phyloP scores from a whole-genome alignment of 2,113 vertebrate genomes.

The Vulpes ferrilata region DNA sequence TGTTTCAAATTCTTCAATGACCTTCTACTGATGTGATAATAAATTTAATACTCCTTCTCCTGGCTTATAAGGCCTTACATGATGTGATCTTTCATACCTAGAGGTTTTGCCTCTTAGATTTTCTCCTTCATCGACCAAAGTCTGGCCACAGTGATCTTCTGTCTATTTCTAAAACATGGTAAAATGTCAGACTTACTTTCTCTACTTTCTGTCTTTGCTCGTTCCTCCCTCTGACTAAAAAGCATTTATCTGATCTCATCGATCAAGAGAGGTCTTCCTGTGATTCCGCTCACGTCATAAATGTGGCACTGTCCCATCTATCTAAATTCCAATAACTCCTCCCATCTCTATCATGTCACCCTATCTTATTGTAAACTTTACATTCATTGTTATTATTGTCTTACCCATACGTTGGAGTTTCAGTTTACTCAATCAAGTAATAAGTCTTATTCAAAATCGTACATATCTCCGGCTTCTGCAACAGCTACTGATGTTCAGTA shows the following conservation, averaged over 20 bases:
- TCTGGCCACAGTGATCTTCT: background rate
- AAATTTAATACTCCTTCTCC: background rate
- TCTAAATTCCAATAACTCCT: background rate
- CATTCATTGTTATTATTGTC: background rate
- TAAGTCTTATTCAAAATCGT: background rate
- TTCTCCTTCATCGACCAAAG: background rate
- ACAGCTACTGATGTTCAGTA: background rate
- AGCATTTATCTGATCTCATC: background rate
- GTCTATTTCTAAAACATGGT: background rate
- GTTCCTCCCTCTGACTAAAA: background rate
- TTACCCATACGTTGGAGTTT: background rate
- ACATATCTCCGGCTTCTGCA: background rate
- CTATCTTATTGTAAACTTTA: background rate
- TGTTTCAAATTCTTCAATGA: background rate
- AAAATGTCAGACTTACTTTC: background rate
- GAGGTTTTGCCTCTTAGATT: background rate
- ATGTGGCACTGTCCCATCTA: background rate
- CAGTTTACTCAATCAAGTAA: background rate
- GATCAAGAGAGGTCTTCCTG: background rate
- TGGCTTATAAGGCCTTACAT: background rate
- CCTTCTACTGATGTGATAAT: background rate
- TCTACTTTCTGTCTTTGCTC: background rate
- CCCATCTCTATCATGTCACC: background rate
- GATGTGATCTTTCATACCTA: background rate
- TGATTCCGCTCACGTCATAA: background rate